Evolutionary conservation across 2,888 invertebrate species (phyloP).

Genomic region (Argyra leucocephala): DNA sequence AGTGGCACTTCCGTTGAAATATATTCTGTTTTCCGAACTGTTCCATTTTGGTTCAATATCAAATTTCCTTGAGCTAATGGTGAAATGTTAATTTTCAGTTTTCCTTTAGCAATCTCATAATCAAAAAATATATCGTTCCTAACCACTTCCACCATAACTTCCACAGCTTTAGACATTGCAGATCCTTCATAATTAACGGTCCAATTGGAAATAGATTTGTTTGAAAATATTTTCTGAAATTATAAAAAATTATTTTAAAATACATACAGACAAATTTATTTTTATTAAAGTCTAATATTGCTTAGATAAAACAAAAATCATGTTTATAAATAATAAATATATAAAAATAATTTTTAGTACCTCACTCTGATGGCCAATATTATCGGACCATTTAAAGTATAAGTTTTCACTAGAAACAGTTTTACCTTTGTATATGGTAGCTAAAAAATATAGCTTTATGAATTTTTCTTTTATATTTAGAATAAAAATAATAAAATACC

Average conservation of each 20-base stretch:
- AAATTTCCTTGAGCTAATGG: slow-evolving; percentile 61
- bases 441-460: not conserved
- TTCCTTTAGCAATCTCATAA: slow-evolving; percentile 40
- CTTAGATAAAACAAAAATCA: not conserved
- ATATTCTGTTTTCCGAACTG: slow-evolving; percentile 48
- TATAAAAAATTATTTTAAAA: slow-evolving; percentile 13
- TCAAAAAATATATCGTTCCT: slow-evolving; percentile 29
- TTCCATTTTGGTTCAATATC: slow-evolving; percentile 53
- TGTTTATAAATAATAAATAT: slow-evolving; percentile 11
- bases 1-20: slow-evolving; percentile 55
- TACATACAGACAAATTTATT: slow-evolving; percentile 8
- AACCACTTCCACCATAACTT: slow-evolving; percentile 50
- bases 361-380: not conserved
- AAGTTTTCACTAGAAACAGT: slow-evolving; percentile 21
- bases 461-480: slow-evolving; percentile 44
- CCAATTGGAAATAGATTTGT: slow-evolving; percentile 52
- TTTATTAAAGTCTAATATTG: too few species aligned
- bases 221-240: slow-evolving; percentile 38
- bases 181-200: slow-evolving; percentile 50
- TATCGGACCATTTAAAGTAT: not conserved
- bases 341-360: slow-evolving; percentile 20
- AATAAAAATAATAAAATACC: slow-evolving; percentile 30
- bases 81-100: slow-evolving; percentile 44
- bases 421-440: not conserved
- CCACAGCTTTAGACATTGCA: slow-evolving; percentile 50